phyloP scores from a whole-genome alignment of 1,140 invertebrate species.

The Lerema accius region DNA sequence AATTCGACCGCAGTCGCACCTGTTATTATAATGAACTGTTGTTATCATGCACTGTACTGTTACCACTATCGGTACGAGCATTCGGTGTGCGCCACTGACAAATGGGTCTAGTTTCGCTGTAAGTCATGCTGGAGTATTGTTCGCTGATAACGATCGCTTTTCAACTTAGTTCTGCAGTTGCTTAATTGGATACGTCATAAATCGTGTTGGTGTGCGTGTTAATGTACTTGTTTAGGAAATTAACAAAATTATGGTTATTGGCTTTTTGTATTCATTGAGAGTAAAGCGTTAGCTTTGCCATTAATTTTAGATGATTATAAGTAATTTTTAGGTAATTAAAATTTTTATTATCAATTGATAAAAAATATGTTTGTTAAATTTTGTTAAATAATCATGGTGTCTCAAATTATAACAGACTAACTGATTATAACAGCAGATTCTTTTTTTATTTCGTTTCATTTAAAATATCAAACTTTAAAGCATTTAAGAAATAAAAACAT shows the following conservation, averaged over 20 bases:
- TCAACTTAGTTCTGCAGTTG: constrained; percentile 4
- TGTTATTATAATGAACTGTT: constrained; percentile 73
- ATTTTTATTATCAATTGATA: no score
- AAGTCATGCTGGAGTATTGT: constrained; percentile 22
- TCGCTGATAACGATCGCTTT: constrained; percentile 23
- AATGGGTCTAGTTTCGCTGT: constrained; percentile 31
- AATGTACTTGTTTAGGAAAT: background rate
- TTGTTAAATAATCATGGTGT: no score
- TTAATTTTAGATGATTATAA: no score
- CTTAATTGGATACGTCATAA: constrained; percentile 10
- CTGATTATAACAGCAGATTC: no score
- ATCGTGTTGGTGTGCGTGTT: background rate
- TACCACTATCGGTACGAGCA: constrained; percentile 32
- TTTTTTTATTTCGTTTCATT: no score
- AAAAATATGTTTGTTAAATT: no score
- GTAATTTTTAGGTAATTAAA: no score
- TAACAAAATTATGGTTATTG: no score
- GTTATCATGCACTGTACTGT: constrained; percentile 52
- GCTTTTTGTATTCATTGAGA: no score
- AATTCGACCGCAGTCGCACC: constrained; percentile 57
- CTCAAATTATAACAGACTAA: no score
- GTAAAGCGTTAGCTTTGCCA: no score
- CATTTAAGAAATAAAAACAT: background rate
- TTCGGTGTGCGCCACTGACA: constrained; percentile 26
- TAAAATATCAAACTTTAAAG: background rate